Conservation (phyloP, 1,140 invertebrate species). For the Ostrea edulis region DNA sequence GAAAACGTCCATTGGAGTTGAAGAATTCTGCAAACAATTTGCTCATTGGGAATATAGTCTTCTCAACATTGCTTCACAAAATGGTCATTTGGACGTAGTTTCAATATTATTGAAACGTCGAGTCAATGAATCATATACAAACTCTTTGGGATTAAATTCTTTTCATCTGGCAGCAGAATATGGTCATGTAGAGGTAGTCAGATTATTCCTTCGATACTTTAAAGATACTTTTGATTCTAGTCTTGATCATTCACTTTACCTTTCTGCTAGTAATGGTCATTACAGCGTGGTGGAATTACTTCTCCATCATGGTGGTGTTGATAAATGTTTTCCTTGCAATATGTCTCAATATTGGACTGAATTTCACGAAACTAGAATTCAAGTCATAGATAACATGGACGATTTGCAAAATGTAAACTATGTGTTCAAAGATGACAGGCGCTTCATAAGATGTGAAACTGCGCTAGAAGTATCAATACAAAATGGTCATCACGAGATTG, state of each 20-base stretch:
- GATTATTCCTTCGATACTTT: background rate
- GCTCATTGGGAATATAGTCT: background rate
- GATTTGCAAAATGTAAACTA: background rate
- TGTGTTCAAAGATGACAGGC: background rate
- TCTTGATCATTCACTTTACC: background rate
- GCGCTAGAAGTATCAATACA: background rate
- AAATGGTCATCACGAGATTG: background rate
- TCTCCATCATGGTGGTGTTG: background rate
- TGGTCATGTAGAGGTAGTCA: background rate
- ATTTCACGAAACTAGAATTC: background rate
- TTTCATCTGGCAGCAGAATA: background rate
- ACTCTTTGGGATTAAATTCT: background rate
- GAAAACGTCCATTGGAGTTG: background rate
- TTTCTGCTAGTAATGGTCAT: background rate
- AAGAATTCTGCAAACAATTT: background rate
- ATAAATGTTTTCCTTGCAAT: background rate
- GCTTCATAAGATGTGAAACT: background rate
- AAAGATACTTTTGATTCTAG: background rate
- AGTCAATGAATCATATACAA: background rate
- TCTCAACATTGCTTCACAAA: background rate
- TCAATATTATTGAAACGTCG: background rate
- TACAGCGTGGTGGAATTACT: background rate
- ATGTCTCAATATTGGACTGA: background rate
- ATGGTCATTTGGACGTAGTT: background rate
- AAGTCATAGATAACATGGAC: background rate